phyloP scores from a whole-genome alignment of 2,888 invertebrate species.

The Leucophenga montana region DNA sequence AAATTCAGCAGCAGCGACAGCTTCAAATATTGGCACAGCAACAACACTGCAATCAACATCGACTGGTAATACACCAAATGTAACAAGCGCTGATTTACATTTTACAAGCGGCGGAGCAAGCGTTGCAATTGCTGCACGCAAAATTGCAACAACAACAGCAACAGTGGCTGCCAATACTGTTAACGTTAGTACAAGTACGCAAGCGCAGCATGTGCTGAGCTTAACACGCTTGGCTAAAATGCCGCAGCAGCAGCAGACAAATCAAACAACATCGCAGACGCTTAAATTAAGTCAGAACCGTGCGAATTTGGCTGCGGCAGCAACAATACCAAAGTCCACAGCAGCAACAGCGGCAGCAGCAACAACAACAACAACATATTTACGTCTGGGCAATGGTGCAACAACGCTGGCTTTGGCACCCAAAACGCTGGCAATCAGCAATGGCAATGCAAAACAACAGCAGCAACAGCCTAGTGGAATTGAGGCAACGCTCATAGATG shows the following conservation, averaged over 20 bases:
- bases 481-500: too few species aligned
- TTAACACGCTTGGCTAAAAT: conserved; percentile 62
- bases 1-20: conserved; percentile 9
- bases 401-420: conserved; percentile 45
- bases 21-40: conserved; percentile 19
- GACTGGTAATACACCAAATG: neutral
- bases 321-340: conserved; percentile 23
- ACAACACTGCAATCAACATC: conserved; percentile 20
- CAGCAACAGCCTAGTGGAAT: conserved; percentile 47
- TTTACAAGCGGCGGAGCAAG: neutral
- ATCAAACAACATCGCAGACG: conserved; percentile 45
- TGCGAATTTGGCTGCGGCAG: neutral
- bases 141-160: conserved; percentile 40
- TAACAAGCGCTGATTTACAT: neutral
- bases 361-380: conserved; percentile 54
- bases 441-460: conserved; percentile 39
- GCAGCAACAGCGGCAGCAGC: conserved; percentile 38
- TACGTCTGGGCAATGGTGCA: conserved; percentile 61
- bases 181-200: conserved; percentile 34
- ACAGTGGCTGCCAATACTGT: conserved; percentile 35
- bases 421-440: conserved; percentile 36
- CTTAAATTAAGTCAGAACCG: neutral
- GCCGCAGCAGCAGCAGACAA: conserved; percentile 23
- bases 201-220: conserved; percentile 55
- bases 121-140: conserved; percentile 13